phyloP scores from a whole-genome alignment of 2,113 vertebrate genomes.

The Pogona vitticeps region DNA sequence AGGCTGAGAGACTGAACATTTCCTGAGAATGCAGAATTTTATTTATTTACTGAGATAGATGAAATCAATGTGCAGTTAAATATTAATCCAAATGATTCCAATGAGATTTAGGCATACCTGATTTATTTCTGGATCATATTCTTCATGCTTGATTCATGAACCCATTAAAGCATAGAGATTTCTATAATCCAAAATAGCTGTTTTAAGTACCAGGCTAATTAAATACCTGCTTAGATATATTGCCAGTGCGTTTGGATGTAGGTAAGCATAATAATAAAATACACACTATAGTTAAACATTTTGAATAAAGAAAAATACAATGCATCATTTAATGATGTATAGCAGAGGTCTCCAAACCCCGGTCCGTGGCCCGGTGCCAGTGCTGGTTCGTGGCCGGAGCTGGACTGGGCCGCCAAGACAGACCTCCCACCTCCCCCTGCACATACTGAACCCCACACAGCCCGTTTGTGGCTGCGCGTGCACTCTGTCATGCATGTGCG shows the following conservation, averaged over 20 bases:
- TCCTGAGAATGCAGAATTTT: not conserved
- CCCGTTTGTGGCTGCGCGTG: too few relatives aligned
- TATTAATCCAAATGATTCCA: not conserved
- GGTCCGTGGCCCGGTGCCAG: too few relatives aligned
- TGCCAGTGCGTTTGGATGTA: not conserved
- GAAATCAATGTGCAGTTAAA: not conserved
- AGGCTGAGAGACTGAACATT: not conserved
- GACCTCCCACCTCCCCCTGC: too few relatives aligned
- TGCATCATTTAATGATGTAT: too few relatives aligned
- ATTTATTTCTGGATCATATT: not conserved
- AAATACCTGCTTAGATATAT: not conserved
- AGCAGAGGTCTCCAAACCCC: too few relatives aligned
- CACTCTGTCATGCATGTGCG: too few relatives aligned
- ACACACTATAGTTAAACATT: not conserved
- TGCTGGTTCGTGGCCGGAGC: too few relatives aligned
- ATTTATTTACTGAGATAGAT: not conserved
- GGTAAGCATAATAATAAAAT: not conserved
- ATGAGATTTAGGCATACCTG: not conserved
- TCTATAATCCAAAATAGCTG: not conserved
- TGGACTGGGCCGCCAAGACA: too few relatives aligned
- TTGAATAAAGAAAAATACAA: not conserved
- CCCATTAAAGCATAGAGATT: not conserved
- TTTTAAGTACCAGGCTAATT: not conserved
- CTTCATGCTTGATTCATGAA: not conserved
- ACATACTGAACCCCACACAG: too few relatives aligned